phyloP scores from a whole-genome alignment of 1,140 invertebrate species.

The Zaprionus taronus region DNA sequence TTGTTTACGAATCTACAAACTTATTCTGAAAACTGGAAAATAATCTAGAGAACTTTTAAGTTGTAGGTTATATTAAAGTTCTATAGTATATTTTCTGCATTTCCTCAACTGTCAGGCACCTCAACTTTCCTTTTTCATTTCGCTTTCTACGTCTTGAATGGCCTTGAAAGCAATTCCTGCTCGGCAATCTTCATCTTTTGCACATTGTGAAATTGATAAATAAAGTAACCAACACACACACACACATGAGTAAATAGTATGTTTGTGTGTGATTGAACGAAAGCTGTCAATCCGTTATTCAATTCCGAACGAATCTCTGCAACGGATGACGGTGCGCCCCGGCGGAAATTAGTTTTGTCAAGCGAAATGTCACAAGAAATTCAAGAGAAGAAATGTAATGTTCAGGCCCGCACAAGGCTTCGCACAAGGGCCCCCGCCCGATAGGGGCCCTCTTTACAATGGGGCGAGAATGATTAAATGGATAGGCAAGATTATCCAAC shows the following conservation, averaged over 20 bases:
- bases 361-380: slow-evolving; percentile 27
- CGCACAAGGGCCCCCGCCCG: too few relatives aligned
- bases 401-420: too few relatives aligned
- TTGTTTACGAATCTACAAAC: too few relatives aligned
- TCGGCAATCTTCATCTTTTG: background rate
- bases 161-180: background rate
- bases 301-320: slow-evolving; percentile 20
- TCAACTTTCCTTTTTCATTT: background rate
- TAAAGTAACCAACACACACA: background rate
- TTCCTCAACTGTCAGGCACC: background rate
- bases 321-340: slow-evolving; percentile 20
- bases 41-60: too few relatives aligned
- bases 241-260: background rate
- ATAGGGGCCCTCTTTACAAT: too few relatives aligned
- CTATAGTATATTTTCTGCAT: background rate
- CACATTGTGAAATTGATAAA: background rate
- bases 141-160: background rate
- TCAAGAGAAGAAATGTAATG: background rate
- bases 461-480: too few relatives aligned
- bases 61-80: background rate
- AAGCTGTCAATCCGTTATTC: slow-evolving; percentile 50
- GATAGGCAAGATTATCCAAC: too few relatives aligned
- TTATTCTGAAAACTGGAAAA: too few relatives aligned
- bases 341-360: slow-evolving; percentile 47
- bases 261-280: slow-evolving; percentile 15